Evolutionary conservation across 1,140 invertebrate genomes (phyloP).

Genomic region (Tribolium madens): DNA sequence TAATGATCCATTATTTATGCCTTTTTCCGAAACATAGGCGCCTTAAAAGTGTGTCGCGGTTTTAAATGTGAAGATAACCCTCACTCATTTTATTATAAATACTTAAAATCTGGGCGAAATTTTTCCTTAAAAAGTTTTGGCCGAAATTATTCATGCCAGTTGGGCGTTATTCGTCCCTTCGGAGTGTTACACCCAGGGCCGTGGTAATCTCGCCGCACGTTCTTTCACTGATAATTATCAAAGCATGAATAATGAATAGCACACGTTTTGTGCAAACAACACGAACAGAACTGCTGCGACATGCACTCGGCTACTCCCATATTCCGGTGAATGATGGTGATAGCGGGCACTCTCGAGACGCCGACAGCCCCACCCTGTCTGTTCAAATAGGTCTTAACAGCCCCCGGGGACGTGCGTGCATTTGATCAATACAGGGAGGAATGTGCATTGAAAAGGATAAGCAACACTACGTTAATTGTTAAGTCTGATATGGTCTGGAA

Average conservation of each 20-base stretch:
- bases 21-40: not conserved
- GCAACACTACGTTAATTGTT: conserved; percentile 15
- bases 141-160: conserved; percentile 36
- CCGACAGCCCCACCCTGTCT: conserved; percentile 22
- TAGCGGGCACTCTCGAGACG: conserved; percentile 36
- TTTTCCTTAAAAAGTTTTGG: conserved; percentile 20
- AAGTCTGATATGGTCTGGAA: not conserved
- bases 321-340: conserved; percentile 41
- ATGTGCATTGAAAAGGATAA: conserved; percentile 5
- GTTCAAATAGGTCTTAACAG: conserved; percentile 39
- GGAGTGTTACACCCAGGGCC: conserved; percentile 13
- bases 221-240: conserved; percentile 55
- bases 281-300: conserved; percentile 38
- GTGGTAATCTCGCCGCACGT: conserved; percentile 48
- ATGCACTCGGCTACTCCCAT: conserved; percentile 36
- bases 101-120: conserved; percentile 11
- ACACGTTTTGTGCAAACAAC: conserved; percentile 50
- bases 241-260: conserved; percentile 57
- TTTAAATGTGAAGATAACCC: conserved; percentile 18
- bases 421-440: conserved; percentile 32
- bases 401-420: conserved; percentile 29
- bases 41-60: conserved; percentile 9
- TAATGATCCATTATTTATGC: not conserved
- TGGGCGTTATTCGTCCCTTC: conserved; percentile 10
- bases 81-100: conserved; percentile 15